Conservation (phyloP, 2,113 vertebrate genomes). For the Trochalopteron elliotii region DNA sequence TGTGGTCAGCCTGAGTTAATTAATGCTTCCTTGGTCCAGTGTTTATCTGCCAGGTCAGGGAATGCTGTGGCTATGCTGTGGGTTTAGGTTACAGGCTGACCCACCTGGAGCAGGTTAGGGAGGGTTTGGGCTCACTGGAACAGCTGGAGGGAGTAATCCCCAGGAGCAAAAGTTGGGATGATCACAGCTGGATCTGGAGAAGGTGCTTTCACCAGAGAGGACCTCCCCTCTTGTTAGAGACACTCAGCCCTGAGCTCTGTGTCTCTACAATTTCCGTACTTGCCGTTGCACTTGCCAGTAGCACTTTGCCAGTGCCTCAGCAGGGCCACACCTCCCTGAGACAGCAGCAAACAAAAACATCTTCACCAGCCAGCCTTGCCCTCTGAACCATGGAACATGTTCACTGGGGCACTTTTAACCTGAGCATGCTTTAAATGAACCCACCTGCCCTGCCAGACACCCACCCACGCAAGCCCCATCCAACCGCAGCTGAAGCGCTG, state of each 20-base stretch:
- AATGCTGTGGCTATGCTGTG: background rate
- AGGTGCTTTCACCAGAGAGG: background rate
- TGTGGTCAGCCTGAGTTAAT: background rate
- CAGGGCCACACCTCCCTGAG: background rate
- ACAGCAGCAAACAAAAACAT: background rate
- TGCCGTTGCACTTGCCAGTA: background rate
- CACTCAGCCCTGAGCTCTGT: background rate
- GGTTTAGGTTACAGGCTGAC: background rate
- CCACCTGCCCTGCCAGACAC: background rate
- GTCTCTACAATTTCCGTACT: rapidly evolving
- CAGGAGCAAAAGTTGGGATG: background rate
- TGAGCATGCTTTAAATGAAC: background rate
- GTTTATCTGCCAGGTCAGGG: background rate
- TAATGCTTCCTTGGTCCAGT: background rate
- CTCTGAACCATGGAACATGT: background rate
- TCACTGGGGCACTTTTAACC: background rate
- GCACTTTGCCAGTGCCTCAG: background rate
- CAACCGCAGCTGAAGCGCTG: background rate
- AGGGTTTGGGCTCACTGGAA: background rate
- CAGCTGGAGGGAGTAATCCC: background rate
- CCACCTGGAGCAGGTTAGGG: background rate
- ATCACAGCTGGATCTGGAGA: background rate
- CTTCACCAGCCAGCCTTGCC: background rate
- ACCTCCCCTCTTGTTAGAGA: background rate
- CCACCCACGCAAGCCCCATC: background rate